Conservation (phyloP, 2,888 invertebrate genomes). For the Idaea straminata region DNA sequence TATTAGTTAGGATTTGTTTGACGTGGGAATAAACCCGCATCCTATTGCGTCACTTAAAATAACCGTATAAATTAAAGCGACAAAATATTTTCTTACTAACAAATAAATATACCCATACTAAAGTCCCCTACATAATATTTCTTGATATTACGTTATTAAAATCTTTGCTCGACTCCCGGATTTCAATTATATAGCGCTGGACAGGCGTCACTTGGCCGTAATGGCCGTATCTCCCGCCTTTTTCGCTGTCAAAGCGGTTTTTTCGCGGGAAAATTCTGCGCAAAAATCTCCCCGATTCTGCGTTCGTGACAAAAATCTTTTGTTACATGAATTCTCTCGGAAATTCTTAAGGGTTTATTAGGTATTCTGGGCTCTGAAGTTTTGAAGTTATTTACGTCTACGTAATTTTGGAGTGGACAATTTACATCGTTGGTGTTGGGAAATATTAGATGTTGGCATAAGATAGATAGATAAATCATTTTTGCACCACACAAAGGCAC, state of each 20-base stretch:
- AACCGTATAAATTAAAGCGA: background rate
- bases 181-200: conserved; percentile 47
- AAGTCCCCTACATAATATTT: conserved; percentile 28
- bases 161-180: conserved; percentile 40
- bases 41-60: no score
- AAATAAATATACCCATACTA: background rate
- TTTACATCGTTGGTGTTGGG: background rate
- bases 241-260: conserved; percentile 77
- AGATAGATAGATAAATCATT: no score
- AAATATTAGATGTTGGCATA: no score
- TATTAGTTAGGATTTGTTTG: no score
- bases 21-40: no score
- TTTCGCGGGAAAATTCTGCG: conserved; percentile 59
- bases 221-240: conserved; percentile 78
- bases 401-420: background rate
- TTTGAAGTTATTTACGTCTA: background rate
- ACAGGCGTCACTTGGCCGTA: conserved; percentile 83
- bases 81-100: background rate
- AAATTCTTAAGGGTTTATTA: conserved; percentile 12
- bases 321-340: conserved; percentile 22
- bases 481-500: no score
- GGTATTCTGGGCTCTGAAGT: background rate
- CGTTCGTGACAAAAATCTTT: conserved; percentile 26
- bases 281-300: conserved; percentile 18
- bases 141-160: conserved; percentile 41